These are phyloP conservation scores for Catagonus wagneri DNA, from an alignment of 2,113 vertebrate genomes.

Conservation along the genomic window DNA sequence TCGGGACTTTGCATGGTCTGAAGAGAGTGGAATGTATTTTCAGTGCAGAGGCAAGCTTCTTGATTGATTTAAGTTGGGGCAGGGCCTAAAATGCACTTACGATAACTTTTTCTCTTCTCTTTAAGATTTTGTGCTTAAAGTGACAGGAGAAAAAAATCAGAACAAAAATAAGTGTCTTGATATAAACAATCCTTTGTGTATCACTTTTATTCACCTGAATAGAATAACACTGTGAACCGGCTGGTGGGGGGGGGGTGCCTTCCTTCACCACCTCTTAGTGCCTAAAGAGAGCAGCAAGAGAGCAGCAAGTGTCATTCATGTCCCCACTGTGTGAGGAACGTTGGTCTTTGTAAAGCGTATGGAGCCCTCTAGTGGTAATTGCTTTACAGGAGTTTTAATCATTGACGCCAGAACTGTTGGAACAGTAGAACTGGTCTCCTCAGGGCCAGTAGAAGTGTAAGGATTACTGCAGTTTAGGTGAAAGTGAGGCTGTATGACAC, in stretches of 20 bases:
- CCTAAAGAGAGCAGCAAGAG: background rate
- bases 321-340: background rate
- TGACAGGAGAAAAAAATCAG: background rate
- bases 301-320: background rate
- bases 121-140: constrained; percentile 21
- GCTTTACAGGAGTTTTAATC: constrained; percentile 26
- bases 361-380: constrained; percentile 81
- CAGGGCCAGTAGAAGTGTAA: background rate
- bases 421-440: background rate
- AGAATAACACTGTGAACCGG: constrained; percentile 48
- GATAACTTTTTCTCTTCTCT: background rate
- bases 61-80: background rate
- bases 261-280: background rate
- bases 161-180: background rate
- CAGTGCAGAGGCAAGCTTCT: background rate
- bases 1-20: background rate
- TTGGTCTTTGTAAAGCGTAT: constrained; percentile 66
- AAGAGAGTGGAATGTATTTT: background rate
- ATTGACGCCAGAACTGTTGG: background rate
- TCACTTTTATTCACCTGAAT: constrained; percentile 55
- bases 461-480: background rate
- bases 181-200: constrained; percentile 27
- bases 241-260: too few relatives aligned
- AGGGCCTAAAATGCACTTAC: background rate
- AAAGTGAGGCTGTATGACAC: background rate